A percentile compares a stretch with the other conserved stretches of the same genome.
Conservation (phyloP, 2,797 vertebrate genomes). For the Steatocranus sp. region DNA sequence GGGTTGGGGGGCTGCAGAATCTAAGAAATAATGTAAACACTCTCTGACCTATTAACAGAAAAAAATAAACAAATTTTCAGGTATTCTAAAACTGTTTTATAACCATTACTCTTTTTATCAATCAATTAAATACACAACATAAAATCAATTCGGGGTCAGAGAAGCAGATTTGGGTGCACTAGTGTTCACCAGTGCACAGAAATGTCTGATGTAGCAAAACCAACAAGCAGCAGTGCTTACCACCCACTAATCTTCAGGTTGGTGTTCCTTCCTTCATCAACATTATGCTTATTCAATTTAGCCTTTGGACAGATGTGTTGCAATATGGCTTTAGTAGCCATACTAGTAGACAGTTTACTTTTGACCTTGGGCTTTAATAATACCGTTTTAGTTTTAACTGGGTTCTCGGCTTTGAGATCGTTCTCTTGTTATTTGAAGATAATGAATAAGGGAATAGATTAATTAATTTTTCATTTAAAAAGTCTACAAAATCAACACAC, state of each 20-base stretch:
- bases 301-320: conserved; percentile 3
- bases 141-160: not conserved
- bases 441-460: not conserved
- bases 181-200: not conserved
- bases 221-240: not conserved
- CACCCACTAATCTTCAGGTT: conserved; percentile 1
- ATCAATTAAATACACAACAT: not conserved
- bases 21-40: conserved; percentile 43
- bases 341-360: conserved; percentile 12
- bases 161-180: not conserved
- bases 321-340: not conserved
- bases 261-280: not conserved
- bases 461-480: not conserved
- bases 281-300: conserved; percentile 27
- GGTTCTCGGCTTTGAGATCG: not conserved
- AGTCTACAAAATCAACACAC: not conserved
- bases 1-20: not conserved
- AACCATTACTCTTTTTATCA: not conserved
- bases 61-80: conserved; percentile 28
- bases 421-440: not conserved
- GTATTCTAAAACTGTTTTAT: not conserved
- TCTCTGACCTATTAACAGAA: conserved; percentile 47
- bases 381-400: not conserved
- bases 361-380: not conserved
- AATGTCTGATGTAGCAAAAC: not conserved